Evolutionary conservation across 2,888 invertebrate genomes (phyloP), one percentile per base, ranked within the genome.

Genomic region (Sarcophaga variegata): DNA sequence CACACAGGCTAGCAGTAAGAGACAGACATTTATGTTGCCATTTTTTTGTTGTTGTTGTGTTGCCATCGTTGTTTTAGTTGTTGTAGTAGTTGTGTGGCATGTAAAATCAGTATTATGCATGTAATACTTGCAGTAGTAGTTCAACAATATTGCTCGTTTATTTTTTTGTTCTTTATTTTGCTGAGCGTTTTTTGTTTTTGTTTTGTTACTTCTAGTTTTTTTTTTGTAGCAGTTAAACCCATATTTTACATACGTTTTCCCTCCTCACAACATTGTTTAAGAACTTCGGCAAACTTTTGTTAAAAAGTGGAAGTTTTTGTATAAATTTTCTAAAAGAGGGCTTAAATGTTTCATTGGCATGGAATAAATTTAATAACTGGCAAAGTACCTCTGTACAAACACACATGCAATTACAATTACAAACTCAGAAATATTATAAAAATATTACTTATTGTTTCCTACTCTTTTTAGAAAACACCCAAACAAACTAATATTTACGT

Each of bases 271-370:
- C 77, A 86, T 81, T 77, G 45, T 83, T 81, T 81, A 86, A 86
- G 81, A 86, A 86, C 83, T 83, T 81, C 60, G 77, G 62, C 74
- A 81, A 86, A 86, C 77, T 85, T 81, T 81, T 76, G 59, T 4
- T 60, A 72, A 37, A 37, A 81, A 74, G 64, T 82, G 37, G 71
- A 71, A 71, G 62, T 82, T 76, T 79, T 63, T 54, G 25, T 64
- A 12, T 54, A n/a, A 47, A 25, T n/a, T 63, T 76, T 69, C 49
- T 81, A 69, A 12, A 67, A 80, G 64, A 79, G 37, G 62, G 49
- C 78, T 81, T 78, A 82, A 70, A 75, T 79, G 74, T 69, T 78
- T 74, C 64, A 77, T 77, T 82, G 77, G 76, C 71, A 82, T 82
- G 77, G 71, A 82, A 82, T 76, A 82, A 76, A 77, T 82, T 76